These are phyloP conservation scores for Xylocampa areola DNA, from an alignment of 2,888 invertebrate genomes.

Conservation along the genomic window DNA sequence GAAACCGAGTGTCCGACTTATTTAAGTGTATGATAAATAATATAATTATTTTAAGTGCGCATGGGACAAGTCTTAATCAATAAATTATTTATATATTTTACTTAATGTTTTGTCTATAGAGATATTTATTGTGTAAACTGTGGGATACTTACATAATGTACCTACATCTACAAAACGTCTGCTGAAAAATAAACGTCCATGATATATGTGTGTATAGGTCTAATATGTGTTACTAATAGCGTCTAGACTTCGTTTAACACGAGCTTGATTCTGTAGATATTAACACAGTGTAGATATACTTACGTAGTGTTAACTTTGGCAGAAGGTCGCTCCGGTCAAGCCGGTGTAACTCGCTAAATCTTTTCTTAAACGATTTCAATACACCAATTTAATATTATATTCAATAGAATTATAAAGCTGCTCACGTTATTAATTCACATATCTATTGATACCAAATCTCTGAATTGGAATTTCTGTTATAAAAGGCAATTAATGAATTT, in stretches of 20 bases:
- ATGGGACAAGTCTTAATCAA: constrained; percentile 3
- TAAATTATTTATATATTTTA: constrained; percentile 14
- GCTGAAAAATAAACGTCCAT: constrained; percentile 56
- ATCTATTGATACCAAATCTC: neutral
- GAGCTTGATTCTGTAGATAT: constrained; percentile 57
- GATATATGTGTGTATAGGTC: constrained; percentile 57
- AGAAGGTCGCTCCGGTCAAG: constrained; percentile 56
- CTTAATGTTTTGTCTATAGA: constrained; percentile 21
- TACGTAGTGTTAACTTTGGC: constrained; percentile 53
- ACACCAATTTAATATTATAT: constrained; percentile 20
- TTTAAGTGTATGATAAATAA: too few species aligned
- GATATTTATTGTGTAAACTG: constrained; percentile 2
- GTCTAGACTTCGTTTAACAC: constrained; percentile 72
- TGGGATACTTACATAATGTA: neutral
- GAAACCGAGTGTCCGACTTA: too few species aligned
- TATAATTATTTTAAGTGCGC: constrained; percentile 2
- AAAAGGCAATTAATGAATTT: neutral
- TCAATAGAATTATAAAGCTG: constrained; percentile 9
- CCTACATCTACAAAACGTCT: constrained; percentile 6
- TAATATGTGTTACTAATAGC: constrained; percentile 67
- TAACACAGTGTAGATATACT: constrained; percentile 45
- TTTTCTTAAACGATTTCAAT: constrained; percentile 36
- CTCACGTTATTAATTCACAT: constrained; percentile 19
- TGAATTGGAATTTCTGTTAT: constrained; percentile 1
- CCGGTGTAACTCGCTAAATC: constrained; percentile 40